Evolutionary conservation across 2,113 vertebrate species (phyloP).

Genomic region (Xiphophorus maculatus): DNA sequence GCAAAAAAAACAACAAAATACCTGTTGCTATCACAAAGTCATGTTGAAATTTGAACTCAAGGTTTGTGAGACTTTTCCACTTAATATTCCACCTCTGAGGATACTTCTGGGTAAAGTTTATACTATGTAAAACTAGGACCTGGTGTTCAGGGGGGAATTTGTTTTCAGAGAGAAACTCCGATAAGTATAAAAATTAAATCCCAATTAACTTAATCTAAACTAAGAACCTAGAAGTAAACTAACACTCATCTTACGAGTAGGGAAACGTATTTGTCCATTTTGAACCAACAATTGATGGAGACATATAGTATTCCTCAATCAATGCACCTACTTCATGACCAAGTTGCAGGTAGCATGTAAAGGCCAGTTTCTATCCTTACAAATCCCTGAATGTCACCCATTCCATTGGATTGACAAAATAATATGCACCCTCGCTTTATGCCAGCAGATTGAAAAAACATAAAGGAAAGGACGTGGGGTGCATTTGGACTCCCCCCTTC

Average conservation of each 20-base stretch:
- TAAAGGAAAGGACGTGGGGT: constrained; percentile 87
- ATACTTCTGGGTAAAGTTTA: too few species aligned
- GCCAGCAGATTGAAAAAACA: constrained; percentile 84
- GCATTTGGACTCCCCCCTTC: constrained; percentile 75
- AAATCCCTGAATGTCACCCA: constrained; percentile 79
- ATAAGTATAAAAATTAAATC: neutral
- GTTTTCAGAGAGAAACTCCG: too few species aligned
- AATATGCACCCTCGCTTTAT: constrained; percentile 95
- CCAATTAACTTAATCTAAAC: neutral
- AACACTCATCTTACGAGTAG: neutral
- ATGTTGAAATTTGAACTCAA: too few species aligned
- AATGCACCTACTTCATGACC: constrained; percentile 29
- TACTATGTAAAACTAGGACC: too few species aligned
- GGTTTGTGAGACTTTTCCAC: too few species aligned
- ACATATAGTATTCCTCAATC: neutral
- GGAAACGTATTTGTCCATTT: neutral
- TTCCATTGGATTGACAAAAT: constrained; percentile 95
- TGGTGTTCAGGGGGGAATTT: too few species aligned
- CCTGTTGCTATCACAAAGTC: too few species aligned
- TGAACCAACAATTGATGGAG: neutral
- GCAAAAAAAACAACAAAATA: too few species aligned
- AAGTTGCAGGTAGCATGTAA: constrained; percentile 64
- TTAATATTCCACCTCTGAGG: too few species aligned
- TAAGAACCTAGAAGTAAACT: neutral
- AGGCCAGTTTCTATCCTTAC: constrained; percentile 62